Percentiles rank a stretch among this genome's conserved stretches.
These are phyloP conservation scores for Petrocephalus schoutedeni DNA, from an alignment of 2,797 vertebrate species.

Conservation along the genomic window DNA sequence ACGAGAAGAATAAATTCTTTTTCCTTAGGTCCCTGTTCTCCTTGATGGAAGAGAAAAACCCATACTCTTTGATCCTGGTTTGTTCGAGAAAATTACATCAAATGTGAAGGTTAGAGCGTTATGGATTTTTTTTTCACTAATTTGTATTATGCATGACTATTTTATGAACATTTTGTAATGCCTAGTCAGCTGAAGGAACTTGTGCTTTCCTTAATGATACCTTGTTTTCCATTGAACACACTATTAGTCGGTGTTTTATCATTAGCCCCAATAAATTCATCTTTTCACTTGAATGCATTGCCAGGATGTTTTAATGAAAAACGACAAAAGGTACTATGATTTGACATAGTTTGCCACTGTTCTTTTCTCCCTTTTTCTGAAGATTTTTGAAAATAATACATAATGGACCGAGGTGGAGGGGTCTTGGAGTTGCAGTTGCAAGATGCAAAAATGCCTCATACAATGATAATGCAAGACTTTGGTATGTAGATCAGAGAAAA, in stretches of 20 bases:
- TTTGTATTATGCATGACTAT: background rate
- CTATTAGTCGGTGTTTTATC: background rate
- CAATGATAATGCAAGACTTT: slow-evolving; percentile 99
- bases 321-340: background rate
- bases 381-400: slow-evolving; percentile 57
- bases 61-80: background rate
- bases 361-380: slow-evolving; percentile 20
- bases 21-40: slow-evolving; percentile 8
- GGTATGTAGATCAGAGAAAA: slow-evolving; percentile 63
- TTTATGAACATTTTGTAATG: background rate
- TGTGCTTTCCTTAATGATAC: background rate
- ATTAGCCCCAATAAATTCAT: background rate
- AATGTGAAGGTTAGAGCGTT: slow-evolving; percentile 23
- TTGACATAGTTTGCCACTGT: background rate
- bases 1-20: background rate
- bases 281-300: background rate
- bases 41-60: slow-evolving; percentile 9
- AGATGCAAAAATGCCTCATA: slow-evolving; percentile 94
- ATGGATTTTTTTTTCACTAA: background rate
- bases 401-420: slow-evolving; percentile 90
- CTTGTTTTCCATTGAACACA: background rate
- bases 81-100: slow-evolving; percentile 6
- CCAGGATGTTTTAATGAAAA: background rate
- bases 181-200: background rate
- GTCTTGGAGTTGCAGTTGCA: slow-evolving; percentile 90